A percentile compares a stretch with the other conserved stretches of the same genome.
Conservation (phyloP, 1,140 invertebrate species). For the Cydia fagiglandana region DNA sequence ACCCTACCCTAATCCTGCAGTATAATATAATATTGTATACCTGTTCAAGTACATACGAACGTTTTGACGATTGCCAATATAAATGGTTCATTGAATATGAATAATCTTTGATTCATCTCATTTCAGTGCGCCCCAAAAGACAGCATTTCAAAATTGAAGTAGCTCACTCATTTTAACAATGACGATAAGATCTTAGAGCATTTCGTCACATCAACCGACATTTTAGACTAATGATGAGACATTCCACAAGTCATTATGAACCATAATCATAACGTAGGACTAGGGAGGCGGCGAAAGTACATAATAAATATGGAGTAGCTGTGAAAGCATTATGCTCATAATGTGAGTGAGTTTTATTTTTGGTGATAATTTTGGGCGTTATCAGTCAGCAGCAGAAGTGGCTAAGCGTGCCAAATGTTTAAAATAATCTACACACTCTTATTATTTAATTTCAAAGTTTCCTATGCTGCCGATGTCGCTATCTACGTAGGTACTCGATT, state of each 20-base stretch:
- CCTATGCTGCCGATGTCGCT: no score
- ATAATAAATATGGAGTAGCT: constrained; percentile 19
- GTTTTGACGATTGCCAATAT: no score
- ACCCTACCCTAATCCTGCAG: no score
- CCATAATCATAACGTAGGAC: constrained; percentile 25
- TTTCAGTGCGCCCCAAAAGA: background rate
- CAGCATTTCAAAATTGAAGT: background rate
- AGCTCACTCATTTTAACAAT: background rate
- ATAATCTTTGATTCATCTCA: no score
- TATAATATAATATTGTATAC: no score
- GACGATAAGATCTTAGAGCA: background rate
- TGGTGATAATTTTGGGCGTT: background rate
- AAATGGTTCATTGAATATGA: no score
- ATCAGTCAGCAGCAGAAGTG: no score
- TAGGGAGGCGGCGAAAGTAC: constrained; percentile 21
- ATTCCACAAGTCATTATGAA: constrained; percentile 23
- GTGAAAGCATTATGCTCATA: constrained; percentile 2
- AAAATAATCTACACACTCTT: no score
- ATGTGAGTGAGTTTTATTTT: background rate
- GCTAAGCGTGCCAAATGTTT: no score
- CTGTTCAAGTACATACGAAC: no score
- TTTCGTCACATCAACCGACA: constrained; percentile 6
- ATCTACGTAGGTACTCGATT: no score
- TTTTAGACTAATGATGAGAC: constrained; percentile 24
- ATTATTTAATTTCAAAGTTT: no score